Conservation (phyloP, 2,888 invertebrate species). For the Frankliniella intonsa region DNA sequence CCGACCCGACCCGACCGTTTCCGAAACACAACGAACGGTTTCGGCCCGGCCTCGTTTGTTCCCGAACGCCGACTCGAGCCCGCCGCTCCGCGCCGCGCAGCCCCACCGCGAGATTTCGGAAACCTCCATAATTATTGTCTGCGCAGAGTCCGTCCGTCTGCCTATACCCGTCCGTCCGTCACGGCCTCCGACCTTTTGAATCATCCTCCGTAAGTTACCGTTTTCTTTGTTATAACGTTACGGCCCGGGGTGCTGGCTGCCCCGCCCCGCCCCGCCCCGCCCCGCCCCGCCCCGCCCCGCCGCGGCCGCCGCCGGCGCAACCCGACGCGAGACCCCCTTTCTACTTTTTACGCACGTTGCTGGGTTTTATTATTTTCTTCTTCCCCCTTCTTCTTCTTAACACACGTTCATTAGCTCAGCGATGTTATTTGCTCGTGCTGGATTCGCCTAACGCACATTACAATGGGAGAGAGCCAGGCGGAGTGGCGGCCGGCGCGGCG, state of each 20-base stretch:
- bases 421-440: background rate
- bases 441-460: background rate
- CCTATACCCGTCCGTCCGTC: background rate
- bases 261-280: too few species aligned
- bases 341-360: background rate
- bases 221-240: background rate
- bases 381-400: background rate
- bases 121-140: background rate
- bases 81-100: background rate
- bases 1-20: too few species aligned
- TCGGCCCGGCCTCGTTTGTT: too few species aligned
- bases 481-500: background rate
- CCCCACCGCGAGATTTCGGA: background rate
- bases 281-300: background rate
- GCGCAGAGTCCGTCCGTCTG: background rate
- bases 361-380: background rate
- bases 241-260: background rate
- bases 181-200: background rate
- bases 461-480: background rate
- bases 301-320: background rate
- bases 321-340: background rate
- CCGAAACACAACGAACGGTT: too few species aligned
- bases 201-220: background rate
- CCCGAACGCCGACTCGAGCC: background rate
- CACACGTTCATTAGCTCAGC: background rate